Evolutionary conservation across 2,888 invertebrate species (phyloP).

Genomic region (Megaustenia siamemsis): DNA sequence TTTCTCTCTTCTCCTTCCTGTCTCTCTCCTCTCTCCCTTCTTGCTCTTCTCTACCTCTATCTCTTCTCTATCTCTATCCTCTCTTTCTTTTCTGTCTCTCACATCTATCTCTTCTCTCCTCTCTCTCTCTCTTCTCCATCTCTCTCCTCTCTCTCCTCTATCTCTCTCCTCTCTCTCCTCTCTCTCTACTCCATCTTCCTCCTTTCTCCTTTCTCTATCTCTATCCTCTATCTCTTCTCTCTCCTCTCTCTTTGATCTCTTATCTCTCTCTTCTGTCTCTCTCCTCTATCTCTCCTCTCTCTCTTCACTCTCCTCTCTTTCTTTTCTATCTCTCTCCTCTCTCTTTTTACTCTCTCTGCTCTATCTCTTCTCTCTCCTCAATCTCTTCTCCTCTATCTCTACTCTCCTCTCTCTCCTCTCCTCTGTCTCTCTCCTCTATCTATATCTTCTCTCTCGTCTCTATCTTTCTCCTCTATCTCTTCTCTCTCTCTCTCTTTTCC

Average conservation of each 20-base stretch:
- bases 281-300: too few species aligned
- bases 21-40: not conserved
- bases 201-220: too few species aligned
- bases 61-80: not conserved
- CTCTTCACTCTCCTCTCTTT: too few species aligned
- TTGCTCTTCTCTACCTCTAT: not conserved
- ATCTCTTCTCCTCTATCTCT: not conserved
- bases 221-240: too few species aligned
- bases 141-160: too few species aligned
- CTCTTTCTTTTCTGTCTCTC: not conserved
- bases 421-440: not conserved
- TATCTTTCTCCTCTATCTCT: not conserved
- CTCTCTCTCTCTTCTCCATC: not conserved
- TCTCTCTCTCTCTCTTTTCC: not conserved
- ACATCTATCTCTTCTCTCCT: not conserved
- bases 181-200: constrained; percentile 29
- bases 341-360: too few species aligned
- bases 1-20: not conserved
- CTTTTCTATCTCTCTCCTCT: not conserved
- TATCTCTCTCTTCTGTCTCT: too few species aligned
- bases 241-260: too few species aligned
- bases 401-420: constrained; percentile 1
- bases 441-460: not conserved
- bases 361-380: not conserved
- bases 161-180: constrained; percentile 41